Evolutionary conservation across 2,888 invertebrate genomes (phyloP).

Genomic region (Drosophila hawaiiensis): DNA sequence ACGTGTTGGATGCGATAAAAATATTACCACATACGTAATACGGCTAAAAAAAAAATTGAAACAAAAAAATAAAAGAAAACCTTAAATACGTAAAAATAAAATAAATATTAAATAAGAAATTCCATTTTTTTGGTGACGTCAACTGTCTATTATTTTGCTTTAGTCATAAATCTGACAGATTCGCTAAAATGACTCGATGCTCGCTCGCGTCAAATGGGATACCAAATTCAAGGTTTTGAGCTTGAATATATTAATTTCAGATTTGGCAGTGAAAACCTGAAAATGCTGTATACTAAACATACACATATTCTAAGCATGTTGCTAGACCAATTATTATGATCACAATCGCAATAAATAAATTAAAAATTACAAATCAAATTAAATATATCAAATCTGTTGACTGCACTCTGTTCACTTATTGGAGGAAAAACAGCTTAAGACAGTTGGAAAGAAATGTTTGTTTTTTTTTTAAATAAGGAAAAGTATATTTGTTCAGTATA

Average conservation of each 20-base stretch:
- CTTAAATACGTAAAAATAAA: slow-evolving; percentile 55
- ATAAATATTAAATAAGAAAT: slow-evolving; percentile 67
- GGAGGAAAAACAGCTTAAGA: neutral
- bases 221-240: slow-evolving; percentile 32
- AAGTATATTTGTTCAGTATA: neutral
- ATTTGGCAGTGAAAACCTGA: slow-evolving; percentile 27
- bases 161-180: slow-evolving; percentile 73
- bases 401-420: too few relatives aligned
- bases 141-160: slow-evolving; percentile 70
- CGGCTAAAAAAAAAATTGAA: slow-evolving; percentile 7
- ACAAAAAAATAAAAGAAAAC: neutral
- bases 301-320: neutral
- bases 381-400: too few relatives aligned
- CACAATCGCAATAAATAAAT: neutral
- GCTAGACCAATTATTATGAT: neutral
- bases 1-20: slow-evolving; percentile 48
- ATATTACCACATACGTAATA: slow-evolving; percentile 71
- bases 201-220: slow-evolving; percentile 23
- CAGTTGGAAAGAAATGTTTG: neutral
- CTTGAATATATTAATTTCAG: slow-evolving; percentile 26
- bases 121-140: slow-evolving; percentile 73
- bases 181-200: slow-evolving; percentile 36
- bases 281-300: neutral
- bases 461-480: too few relatives aligned
- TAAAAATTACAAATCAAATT: neutral